phyloP scores from a whole-genome alignment of 2,888 invertebrate species.

The Hyalella azteca region DNA sequence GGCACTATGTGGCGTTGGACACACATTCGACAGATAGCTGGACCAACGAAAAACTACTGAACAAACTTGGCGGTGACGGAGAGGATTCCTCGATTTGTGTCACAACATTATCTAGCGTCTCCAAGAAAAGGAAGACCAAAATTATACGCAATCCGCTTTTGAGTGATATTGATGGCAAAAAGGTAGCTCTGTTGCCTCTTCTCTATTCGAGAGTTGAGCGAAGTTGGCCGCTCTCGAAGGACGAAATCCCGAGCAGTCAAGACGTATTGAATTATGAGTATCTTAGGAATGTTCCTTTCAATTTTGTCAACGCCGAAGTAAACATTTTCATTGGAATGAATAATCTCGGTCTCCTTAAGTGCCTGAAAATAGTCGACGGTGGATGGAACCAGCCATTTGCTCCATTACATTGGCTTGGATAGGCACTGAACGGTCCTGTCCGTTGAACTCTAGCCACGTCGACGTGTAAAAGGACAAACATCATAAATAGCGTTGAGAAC shows the following conservation, averaged over 20 bases:
- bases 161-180: neutral
- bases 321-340: neutral
- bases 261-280: neutral
- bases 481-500: neutral
- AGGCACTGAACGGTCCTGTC: conserved; percentile 5
- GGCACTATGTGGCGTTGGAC: conserved; percentile 15
- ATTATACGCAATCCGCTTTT: neutral
- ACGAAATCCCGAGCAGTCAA: neutral
- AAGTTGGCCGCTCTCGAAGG: neutral
- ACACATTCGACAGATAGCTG: neutral
- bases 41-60: neutral
- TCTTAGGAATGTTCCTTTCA: neutral
- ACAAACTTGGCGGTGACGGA: neutral
- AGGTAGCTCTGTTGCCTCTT: neutral
- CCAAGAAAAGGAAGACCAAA: neutral
- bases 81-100: neutral
- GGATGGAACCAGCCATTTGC: neutral
- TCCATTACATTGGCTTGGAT: neutral
- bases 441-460: neutral
- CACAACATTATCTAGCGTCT: neutral
- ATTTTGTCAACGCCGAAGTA: neutral
- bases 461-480: neutral
- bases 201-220: neutral
- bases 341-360: neutral
- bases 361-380: neutral